phyloP scores from a whole-genome alignment of 2,797 vertebrate species.

The Merluccius polli region DNA sequence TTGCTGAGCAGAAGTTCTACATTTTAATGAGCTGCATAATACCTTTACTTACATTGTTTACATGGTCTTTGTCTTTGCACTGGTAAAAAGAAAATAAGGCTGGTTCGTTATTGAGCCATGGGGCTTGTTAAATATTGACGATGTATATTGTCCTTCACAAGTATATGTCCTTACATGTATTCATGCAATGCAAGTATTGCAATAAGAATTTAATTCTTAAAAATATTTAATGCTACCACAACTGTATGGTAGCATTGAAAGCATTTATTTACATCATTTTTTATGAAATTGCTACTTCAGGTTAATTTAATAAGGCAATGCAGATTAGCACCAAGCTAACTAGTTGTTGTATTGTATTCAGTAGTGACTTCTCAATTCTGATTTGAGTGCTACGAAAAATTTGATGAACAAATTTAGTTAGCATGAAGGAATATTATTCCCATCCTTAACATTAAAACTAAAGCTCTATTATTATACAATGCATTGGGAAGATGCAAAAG shows the following conservation, averaged over 20 bases:
- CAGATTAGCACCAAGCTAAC: not conserved
- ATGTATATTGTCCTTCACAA: not conserved
- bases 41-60: slow-evolving; percentile 21
- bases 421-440: not conserved
- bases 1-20: slow-evolving; percentile 34
- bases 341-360: too few relatives aligned
- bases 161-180: not conserved
- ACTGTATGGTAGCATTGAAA: not conserved
- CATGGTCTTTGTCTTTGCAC: not conserved
- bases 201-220: not conserved
- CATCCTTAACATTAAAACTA: slow-evolving; percentile 9
- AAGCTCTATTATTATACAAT: slow-evolving; percentile 20
- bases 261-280: not conserved
- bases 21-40: slow-evolving; percentile 37
- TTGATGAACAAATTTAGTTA: not conserved
- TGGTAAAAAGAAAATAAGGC: not conserved
- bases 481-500: slow-evolving; percentile 31
- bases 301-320: not conserved
- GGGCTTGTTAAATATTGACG: not conserved
- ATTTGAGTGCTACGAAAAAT: too few relatives aligned
- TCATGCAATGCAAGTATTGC: not conserved
- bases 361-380: not conserved
- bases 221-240: not conserved
- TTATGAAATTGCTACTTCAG: not conserved
- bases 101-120: not conserved